Base-by-base conservation (phyloP, 2,888 invertebrate genomes). In the Drosophila pseudotalamancana region DNA sequence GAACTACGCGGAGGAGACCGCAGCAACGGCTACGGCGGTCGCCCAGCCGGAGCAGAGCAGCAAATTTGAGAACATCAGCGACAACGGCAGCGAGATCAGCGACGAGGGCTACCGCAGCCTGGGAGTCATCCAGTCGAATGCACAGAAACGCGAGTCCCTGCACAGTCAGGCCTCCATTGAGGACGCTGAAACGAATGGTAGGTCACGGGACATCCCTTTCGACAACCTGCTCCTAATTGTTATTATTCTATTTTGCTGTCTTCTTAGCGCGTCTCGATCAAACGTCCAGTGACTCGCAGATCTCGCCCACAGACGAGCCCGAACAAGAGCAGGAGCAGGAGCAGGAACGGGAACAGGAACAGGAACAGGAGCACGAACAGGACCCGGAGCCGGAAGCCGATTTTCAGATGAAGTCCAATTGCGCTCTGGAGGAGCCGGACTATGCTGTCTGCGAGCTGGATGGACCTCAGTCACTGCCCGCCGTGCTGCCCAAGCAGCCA, bases 101-200 rank as follows among this genome's bases (percentile, higher is more conserved):
- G 96, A 96, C 90, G 96, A 96, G 87, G 96, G 96, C 0, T 96
- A 96, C 90, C 93, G 96, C 83, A 96, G 96, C 88, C 91, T 96
- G 83, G 96, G 96, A 0, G 93, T 96, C 42, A 94, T 94, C 37
- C 94, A 94, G 66, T 92, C 93, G 49, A 89, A 79, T 61, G 89
- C 93, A 2, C 93, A 92, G 67, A 94, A 95, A 72, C 92, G 95
- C 86, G 93, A 94, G 73, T 95, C 95, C 57, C 91, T 95, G 80
- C 94, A 95, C 89, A 95, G 95, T 92, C 95, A 95, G 91, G 94
- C 94, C 75, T 95, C 95, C 19, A 93, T 94, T 56, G 95, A 95
- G 84, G 95, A 95, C 92, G 94, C 94, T 91, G 95, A 95, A 92
- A 94, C 93, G 87, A 94, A 92, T 91, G 95, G 95, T 95, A 87